Percentiles rank a stretch among this genome's conserved stretches.
Conservation (phyloP, 2,797 vertebrate species). For the Mormyrus proboscirostris region DNA sequence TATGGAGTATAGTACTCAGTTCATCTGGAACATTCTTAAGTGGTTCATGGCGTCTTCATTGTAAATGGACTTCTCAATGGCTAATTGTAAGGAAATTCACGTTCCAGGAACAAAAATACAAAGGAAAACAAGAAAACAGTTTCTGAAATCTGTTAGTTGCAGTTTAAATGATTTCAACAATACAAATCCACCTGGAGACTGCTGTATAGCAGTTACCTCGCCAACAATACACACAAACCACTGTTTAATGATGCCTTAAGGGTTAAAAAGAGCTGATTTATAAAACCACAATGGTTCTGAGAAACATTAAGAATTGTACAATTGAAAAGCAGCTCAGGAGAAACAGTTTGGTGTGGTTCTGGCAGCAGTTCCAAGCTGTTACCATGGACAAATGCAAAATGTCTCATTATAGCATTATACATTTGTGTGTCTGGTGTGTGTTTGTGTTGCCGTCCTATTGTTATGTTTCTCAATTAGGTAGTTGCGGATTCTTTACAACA, state of each 20-base stretch:
- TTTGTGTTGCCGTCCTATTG: background rate
- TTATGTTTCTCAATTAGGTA: background rate
- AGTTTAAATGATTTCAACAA: background rate
- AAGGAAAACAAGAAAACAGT: background rate
- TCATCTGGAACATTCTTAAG: background rate
- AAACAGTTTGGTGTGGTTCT: background rate
- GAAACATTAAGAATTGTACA: background rate
- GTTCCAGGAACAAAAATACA: background rate
- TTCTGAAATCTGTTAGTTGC: background rate
- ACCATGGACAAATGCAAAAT: background rate
- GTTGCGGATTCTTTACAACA: background rate
- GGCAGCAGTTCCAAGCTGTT: background rate
- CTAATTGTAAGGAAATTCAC: background rate
- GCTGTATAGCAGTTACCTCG: background rate
- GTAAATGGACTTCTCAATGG: background rate
- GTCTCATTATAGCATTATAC: background rate
- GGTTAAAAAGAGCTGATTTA: background rate
- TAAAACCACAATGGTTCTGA: background rate
- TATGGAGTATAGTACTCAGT: background rate
- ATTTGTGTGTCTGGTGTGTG: background rate
- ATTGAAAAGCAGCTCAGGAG: background rate
- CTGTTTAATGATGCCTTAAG: background rate
- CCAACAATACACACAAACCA: background rate
- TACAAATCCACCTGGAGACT: background rate
- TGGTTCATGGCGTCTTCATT: background rate